Evolutionary conservation across 1,140 invertebrate species (phyloP), one percentile per base, ranked within the genome.

Genomic region (Ips typographus): DNA sequence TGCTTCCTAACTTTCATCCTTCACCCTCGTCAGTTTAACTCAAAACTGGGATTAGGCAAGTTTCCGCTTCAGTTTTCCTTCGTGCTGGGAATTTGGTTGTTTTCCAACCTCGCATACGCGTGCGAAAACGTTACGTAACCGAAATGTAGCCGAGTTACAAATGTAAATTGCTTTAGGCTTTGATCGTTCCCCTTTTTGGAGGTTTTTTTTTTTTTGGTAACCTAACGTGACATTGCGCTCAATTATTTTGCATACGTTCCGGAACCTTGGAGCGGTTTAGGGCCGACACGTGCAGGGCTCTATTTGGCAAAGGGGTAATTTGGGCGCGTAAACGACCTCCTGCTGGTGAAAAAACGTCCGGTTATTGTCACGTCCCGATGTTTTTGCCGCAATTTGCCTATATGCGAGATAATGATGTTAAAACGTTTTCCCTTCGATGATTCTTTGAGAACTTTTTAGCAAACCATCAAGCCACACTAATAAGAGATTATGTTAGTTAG

Each of bases 1-100:
- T 69, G 61, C 66, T 65, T 61, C 68, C 68, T 55, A 70, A 70
- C 68, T 72, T 75, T 73, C 73, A 75, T 74, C 72, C 72, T 74
- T 73, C 71, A 63, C 67, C 65, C 44, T 49, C 52, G 52, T 38
- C n/a, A 5, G 52, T 55, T 55, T 37, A 55, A 36, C n/a, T 47
- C n/a, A 47, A 47, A 47, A 22, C 22, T 22, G 22, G 44, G 44
- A 49, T 49, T 49, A 49, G 44, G 44, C 2, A 49, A 49, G 44
- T 22, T 22, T 22, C 22, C 22, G 22, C 22, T 22, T 22, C 22
- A 22, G 22, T 22, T 22, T 22, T 22, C 22, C 22, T 22, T 22
- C 22, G 22, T 22, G 22, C 22, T 22, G 22, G 22, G 22, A 22
- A 22, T 22, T 22, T 22, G 22, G 22, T 22, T 22, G 22, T 22